A percentile compares a stretch with the other conserved stretches of the same genome.
Conservation (phyloP, 2,113 vertebrate species). For the Cricetomys ansorgei region DNA sequence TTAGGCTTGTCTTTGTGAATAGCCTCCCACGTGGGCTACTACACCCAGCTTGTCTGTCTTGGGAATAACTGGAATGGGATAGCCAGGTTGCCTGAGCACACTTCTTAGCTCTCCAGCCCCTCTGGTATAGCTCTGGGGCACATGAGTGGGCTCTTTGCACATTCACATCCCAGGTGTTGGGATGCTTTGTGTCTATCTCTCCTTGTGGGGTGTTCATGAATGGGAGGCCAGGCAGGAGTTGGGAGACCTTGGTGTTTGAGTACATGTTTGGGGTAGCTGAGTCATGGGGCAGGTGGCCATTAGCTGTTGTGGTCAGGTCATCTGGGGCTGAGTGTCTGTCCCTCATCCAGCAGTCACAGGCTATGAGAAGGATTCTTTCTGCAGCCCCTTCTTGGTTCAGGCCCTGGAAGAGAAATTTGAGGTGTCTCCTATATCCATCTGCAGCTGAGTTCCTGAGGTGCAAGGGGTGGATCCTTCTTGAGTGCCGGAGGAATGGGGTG, state of each 20-base stretch:
- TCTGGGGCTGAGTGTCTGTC: neutral
- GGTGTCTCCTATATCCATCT: neutral
- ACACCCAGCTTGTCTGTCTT: neutral
- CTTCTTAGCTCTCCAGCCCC: no score
- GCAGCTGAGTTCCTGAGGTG: neutral
- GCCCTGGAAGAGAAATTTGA: neutral
- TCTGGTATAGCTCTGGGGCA: neutral
- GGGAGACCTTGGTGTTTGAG: neutral
- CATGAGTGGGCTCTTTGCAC: no score
- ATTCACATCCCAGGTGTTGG: neutral
- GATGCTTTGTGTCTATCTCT: neutral
- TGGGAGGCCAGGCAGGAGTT: neutral
- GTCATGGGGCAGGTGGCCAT: neutral
- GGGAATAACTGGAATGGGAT: neutral
- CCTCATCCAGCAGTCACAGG: neutral
- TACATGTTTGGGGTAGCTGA: neutral
- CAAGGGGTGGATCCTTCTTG: neutral
- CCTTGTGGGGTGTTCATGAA: no score
- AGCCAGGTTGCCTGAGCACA: neutral
- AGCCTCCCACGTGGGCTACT: neutral
- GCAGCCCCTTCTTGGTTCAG: neutral
- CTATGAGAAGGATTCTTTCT: neutral
- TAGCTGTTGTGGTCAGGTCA: neutral
- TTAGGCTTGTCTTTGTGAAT: neutral
- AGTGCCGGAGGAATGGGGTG: no score